Conservation (phyloP, 1,140 invertebrate genomes). For the Hylaeus anthracinus region DNA sequence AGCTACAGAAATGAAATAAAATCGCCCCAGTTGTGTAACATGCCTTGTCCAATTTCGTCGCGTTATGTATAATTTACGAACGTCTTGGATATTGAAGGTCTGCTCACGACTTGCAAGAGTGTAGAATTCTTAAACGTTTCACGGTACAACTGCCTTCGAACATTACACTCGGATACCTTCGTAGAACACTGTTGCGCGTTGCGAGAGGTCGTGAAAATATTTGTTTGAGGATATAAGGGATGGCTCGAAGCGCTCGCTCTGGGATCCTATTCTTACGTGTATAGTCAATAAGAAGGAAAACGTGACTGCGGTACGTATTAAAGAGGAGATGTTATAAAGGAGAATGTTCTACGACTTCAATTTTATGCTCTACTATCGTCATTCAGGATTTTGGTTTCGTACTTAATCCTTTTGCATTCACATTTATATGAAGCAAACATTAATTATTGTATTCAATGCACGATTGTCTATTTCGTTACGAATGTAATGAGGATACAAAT, state of each 20-base stretch:
- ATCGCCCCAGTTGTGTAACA: too few relatives aligned
- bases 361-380: background rate
- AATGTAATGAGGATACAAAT: too few relatives aligned
- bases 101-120: background rate
- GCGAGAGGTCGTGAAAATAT: slow-evolving; percentile 2
- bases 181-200: background rate
- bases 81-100: background rate
- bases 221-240: background rate
- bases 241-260: background rate
- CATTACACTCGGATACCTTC: too few relatives aligned
- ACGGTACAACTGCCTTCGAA: too few relatives aligned
- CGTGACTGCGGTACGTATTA: background rate
- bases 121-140: background rate
- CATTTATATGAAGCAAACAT: too few relatives aligned
- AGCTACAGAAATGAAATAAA: too few relatives aligned
- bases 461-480: too few relatives aligned
- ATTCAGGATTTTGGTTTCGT: background rate
- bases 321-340: slow-evolving; percentile 6
- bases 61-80: too few relatives aligned
- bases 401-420: too few relatives aligned
- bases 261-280: background rate
- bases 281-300: background rate
- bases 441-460: too few relatives aligned
- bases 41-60: too few relatives aligned
- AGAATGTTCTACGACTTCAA: background rate